phyloP scores from a whole-genome alignment of 2,888 invertebrate genomes.

The Stramonita haemastoma region DNA sequence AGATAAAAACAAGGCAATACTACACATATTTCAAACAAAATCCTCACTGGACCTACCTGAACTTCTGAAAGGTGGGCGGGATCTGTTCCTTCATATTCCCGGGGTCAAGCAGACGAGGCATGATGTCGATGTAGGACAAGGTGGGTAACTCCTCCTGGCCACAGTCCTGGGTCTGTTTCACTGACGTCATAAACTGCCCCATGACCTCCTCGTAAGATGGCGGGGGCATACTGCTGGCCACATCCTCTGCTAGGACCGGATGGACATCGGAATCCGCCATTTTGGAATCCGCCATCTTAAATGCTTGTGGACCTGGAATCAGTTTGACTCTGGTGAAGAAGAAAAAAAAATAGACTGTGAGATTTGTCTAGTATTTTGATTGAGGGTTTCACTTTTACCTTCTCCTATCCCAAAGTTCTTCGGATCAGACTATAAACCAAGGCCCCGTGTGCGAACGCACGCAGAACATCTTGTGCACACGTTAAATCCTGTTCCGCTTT shows the following conservation, averaged over 20 bases:
- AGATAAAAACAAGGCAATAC: too few relatives aligned
- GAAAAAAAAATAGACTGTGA: background rate
- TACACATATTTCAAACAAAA: too few relatives aligned
- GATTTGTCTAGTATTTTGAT: background rate
- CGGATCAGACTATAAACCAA: too few relatives aligned
- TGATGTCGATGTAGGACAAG: slow-evolving; percentile 65
- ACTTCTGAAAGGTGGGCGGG: slow-evolving; percentile 60
- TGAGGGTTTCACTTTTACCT: background rate
- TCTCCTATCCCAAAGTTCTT: too few relatives aligned
- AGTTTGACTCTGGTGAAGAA: background rate
- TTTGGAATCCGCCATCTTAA: background rate
- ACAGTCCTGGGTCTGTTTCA: slow-evolving; percentile 49
- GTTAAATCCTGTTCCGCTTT: too few relatives aligned
- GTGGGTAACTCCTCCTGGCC: slow-evolving; percentile 53
- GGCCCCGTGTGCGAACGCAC: too few relatives aligned
- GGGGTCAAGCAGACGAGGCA: slow-evolving; percentile 58
- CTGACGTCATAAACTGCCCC: slow-evolving; percentile 62
- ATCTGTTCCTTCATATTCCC: slow-evolving; percentile 59
- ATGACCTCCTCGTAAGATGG: slow-evolving; percentile 57
- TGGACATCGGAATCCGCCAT: slow-evolving; percentile 7
- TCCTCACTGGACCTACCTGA: slow-evolving; percentile 52
- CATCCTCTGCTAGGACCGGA: background rate
- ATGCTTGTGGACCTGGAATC: background rate
- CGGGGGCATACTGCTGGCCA: slow-evolving; percentile 28
- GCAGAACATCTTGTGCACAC: too few relatives aligned